Base-by-base conservation (phyloP, 2,888 invertebrate species). In the Kryphioiulus occultus region DNA sequence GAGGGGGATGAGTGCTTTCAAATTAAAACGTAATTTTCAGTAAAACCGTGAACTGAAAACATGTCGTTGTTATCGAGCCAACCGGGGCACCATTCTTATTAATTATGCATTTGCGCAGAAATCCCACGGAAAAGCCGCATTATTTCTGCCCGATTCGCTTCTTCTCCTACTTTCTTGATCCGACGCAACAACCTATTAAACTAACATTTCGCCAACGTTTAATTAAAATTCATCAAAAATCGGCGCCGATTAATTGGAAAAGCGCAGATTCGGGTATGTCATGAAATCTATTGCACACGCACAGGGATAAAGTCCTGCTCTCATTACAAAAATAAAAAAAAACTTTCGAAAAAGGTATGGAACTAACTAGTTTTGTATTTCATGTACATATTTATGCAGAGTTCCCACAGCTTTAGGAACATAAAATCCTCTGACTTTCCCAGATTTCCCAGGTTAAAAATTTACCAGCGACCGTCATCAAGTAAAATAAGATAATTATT, bases 211-310 rank as follows among this genome's bases (percentile, higher is more conserved):
- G 68, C 68, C 26, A 68, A n/a, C 68, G 26, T 26, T 68, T 68
- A n/a, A 68, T 68, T 68, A 68, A 26, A 68, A 68, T 68, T 26
- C 68, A 68, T 26, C n/a, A 68, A 68, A 68, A 68, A 68, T 68
- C 68, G 68, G 10, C 22, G 26, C 44, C 68, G 68, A 26, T 68
- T 22, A 68, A 12, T 26, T 22, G n/a, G 26, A 26, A 68, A 68
- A 26, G 12, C 9, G 26, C 68, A 26, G 68, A 26, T 26, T 10
- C 26, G 68, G 10, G n/a, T 68, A 26, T 26, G 2, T 22, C 12
- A 9, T 4, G 5, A 26, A 26, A 7, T 10, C 26, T 3, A 68
- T 26, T 1, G 44, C 9, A 44, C 9, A 9, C 44, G 44, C 9
- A 44, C 1, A 44, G 15, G 44, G 5, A 39, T 5, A 39, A 9